Base-by-base conservation (phyloP, 2,113 vertebrate species). In the Ciconia stormi region DNA sequence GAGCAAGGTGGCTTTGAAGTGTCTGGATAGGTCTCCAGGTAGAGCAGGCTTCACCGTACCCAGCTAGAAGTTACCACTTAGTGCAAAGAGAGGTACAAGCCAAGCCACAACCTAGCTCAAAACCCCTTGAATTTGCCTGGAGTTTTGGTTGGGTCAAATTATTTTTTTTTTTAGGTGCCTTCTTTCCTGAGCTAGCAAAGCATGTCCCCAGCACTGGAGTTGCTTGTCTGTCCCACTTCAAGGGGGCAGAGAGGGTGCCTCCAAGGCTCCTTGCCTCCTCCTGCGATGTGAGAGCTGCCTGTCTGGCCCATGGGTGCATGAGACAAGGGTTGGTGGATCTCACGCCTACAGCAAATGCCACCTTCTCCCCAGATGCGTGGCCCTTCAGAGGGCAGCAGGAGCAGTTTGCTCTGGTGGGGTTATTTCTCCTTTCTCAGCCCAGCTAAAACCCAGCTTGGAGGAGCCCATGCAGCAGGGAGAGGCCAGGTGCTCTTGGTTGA, bases 121-220 rank as follows among this genome's bases (percentile, higher is more conserved):
- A 47, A 4, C 1, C 2, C 13, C 27, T 72, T 63, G 20, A 59
- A 72, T 53, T 85, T 87, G 50, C 55, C 72, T 87, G 55, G 42
- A 81, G 77, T 40, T 74, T 42, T 66, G 77, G 9, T 70, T 83
- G 27, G 40, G 49, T 69, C 13, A 44, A 42, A 16, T 36, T 63
- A 15, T 30, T 63, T 44, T 8, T 25, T 44, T 87, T 92, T 61
- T 55, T 29, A 52, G 88, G 83, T 95, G 94, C 92, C 95, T 97
- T 96, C 80, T 84, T 61, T 89, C 90, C 88, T 76, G 47, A 97
- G 89, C 72, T 90, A 95, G 93, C 79, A 84, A 83, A 92, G 65
- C 25, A 3, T n/a, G 47, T 76, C 61, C 76, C 56, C 84, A 67
- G 83, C 0, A 0, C 63, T 62, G 14, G n/a, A 63, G 18, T 53